Percentiles rank a stretch among this genome's conserved stretches.
These are phyloP conservation scores for Xyrichtys novacula DNA, from an alignment of 2,797 vertebrate species.

Conservation along the genomic window DNA sequence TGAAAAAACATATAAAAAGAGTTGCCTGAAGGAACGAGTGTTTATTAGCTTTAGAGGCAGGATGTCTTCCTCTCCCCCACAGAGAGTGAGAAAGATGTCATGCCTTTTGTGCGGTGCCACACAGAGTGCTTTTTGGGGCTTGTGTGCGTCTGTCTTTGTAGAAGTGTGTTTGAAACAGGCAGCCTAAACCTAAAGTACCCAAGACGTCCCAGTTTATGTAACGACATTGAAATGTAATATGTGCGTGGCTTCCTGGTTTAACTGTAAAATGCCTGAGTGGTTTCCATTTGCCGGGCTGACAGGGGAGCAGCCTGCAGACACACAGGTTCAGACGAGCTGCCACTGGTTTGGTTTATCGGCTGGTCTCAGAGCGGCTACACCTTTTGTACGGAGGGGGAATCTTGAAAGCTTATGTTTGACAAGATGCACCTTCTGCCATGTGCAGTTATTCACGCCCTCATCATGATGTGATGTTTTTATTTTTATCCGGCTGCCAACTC, in stretches of 20 bases:
- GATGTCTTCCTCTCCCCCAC: constrained; percentile 45
- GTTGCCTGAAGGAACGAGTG: constrained; percentile 59
- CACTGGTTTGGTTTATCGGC: constrained; percentile 49
- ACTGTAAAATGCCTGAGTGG: constrained; percentile 66
- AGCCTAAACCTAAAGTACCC: constrained; percentile 38
- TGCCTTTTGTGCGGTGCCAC: constrained; percentile 30
- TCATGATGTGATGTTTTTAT: constrained; percentile 26
- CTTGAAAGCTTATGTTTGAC: constrained; percentile 40
- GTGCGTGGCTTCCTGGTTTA: constrained; percentile 56
- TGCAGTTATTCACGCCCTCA: constrained; percentile 17
- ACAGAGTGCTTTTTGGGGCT: constrained; percentile 8
- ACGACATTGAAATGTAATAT: constrained; percentile 70
- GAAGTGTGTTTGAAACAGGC: constrained; percentile 21
- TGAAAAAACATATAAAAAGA: constrained; percentile 66
- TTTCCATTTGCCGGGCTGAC: constrained; percentile 66
- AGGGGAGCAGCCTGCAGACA: constrained; percentile 42
- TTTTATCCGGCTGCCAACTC: constrained; percentile 21
- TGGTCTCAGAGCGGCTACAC: constrained; percentile 52
- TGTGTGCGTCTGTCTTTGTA: constrained; percentile 27
- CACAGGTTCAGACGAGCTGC: constrained; percentile 55
- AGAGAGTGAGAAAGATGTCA: constrained; percentile 51
- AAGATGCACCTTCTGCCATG: constrained; percentile 35
- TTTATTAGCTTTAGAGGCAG: constrained; percentile 75
- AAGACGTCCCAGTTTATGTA: constrained; percentile 64
- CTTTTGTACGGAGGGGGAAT: constrained; percentile 6